Evolutionary conservation across 2,888 invertebrate species (phyloP), one percentile per base, ranked within the genome.

Genomic region (Chesias legatella): DNA sequence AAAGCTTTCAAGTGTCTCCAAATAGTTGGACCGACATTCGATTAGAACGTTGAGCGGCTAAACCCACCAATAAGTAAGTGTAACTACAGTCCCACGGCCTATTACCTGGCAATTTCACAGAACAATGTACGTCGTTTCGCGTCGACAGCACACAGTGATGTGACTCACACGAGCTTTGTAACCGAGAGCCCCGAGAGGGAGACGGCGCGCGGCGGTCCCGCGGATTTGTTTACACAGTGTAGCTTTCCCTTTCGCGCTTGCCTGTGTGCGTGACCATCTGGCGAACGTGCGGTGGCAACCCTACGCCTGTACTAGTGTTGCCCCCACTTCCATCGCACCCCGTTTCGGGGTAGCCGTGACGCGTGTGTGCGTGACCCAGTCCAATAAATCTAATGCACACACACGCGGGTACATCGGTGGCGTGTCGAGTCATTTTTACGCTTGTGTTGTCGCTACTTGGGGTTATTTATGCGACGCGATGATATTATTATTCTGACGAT

Each of bases 21-120:
- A 62, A 62, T 61, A 64, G 63, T 58, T 71, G 65, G 67, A 64
- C 72, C 67, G 72, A 68, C 65, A 81, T 81, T 81, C 76, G 80
- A 81, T 85, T 80, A 82, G 73, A 70, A 70, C 67, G 73, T 75
- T 73, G 73, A 78, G 73, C 78, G 70, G 66, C 75, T 80, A 79
- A 83, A 71, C 74, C 76, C 72, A 75, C 75, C 79, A 82, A 82
- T 84, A 82, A 84, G 80, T 85, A 81, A 80, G 80, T 85, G 84
- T 85, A 85, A 84, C 77, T 79, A 82, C 78, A 85, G 84, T 78
- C 79, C 77, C 77, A 74, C 77, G 73, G 83, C 83, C 85, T 88
- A 88, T 86, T 88, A 88, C 88, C 88, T 88, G 86, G 82, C 85
- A 86, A 88, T 86, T 86, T 86, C 84, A 85, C 85, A 82, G 86